Evolutionary conservation across 2,113 vertebrate species (phyloP).

Genomic region (Amblyornis subalaris): DNA sequence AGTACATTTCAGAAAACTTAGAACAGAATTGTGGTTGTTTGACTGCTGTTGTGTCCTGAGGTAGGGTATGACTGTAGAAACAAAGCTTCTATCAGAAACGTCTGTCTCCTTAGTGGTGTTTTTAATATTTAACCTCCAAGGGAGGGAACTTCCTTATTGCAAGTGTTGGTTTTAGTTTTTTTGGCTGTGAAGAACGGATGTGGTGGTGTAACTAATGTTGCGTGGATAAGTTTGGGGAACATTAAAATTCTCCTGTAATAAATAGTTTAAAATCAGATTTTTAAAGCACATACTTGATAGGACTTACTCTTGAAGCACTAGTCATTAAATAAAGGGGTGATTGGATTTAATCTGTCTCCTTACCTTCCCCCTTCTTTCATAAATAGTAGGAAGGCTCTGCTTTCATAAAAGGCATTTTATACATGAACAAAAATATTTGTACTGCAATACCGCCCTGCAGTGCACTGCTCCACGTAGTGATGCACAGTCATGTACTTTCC

Average conservation of each 20-base stretch:
- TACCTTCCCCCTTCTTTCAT: neutral
- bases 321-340: neutral
- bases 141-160: constrained; percentile 29
- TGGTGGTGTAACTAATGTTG: neutral
- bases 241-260: neutral
- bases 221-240: neutral
- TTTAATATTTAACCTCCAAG: neutral
- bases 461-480: neutral
- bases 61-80: neutral
- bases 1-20: neutral
- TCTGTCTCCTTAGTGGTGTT: neutral
- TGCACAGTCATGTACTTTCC: neutral
- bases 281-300: neutral
- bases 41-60: neutral
- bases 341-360: neutral
- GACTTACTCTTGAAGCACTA: neutral
- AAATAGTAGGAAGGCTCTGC: neutral
- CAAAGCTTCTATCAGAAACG: neutral
- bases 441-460: neutral
- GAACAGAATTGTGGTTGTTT: neutral
- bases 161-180: neutral
- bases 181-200: constrained; percentile 18
- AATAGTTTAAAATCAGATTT: neutral
- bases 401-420: neutral
- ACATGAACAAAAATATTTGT: neutral